Base-by-base conservation (phyloP, 2,113 vertebrate genomes). In the Myiozetetes cayanensis region DNA sequence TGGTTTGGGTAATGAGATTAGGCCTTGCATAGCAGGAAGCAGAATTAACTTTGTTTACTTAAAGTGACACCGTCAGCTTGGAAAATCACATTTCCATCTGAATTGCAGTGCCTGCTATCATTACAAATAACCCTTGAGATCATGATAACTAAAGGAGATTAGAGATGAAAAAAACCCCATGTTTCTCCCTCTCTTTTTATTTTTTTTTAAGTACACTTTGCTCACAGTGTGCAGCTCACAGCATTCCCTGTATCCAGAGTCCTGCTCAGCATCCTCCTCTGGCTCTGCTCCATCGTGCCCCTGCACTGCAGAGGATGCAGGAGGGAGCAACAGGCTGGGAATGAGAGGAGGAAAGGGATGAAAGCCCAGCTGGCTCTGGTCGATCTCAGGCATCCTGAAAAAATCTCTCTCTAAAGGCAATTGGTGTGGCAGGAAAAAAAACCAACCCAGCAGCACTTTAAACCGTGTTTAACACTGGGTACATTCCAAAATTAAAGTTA, bases 11-110 rank as follows among this genome's bases (percentile, higher is more conserved):
- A 98, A 98, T 97, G 97, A 98, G 97, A 96, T 95, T 94, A 96
- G 96, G 93, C n/a, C 95, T 91, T 87, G 96, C 97, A 92, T 97
- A 98, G 98, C 97, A 96, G 97, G 97, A 96, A 98, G 97, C 91
- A 95, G 97, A 98, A 98, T 98, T 98, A 97, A 94, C 96, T 95
- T 97, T 95, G 97, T 96, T 98, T 97, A 97, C 97, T 97, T 97
- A 96, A 97, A 98, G 96, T 97, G 96, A 97, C 96, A 96, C 95
- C 91, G 37, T 96, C 97, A 94, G 90, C 92, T 93, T 76, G 87
- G 93, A 97, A 97, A 97, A 97, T 96, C 96, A 93, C 96, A 96
- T 97, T 97, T 97, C 94, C 92, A 96, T 95, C 84, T 85, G 90
- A 95, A 97, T 94, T 79, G 94, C 93, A 88, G 90, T 53, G 77